Conservation (phyloP, 2,113 vertebrate species). For the Gallinago jamesoni region DNA sequence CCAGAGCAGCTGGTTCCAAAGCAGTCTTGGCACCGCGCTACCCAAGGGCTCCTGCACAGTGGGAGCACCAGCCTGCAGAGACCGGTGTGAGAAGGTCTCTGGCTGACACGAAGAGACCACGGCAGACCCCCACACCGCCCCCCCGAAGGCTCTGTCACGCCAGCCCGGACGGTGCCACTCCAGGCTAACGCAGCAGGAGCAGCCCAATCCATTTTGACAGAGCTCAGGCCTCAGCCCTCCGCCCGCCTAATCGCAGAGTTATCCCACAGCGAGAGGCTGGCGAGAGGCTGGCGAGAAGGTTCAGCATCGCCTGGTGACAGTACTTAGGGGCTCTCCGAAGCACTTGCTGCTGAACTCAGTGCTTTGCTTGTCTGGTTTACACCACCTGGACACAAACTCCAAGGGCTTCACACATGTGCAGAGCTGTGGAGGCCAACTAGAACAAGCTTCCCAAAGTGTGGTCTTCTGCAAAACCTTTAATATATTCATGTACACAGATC, state of each 20-base stretch:
- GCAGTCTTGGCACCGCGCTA: not conserved
- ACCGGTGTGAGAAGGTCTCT: not conserved
- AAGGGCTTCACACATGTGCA: not conserved
- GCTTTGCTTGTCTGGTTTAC: not conserved
- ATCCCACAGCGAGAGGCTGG: slow-evolving; percentile 1
- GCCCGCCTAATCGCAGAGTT: slow-evolving; percentile 1
- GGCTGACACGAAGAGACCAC: not conserved
- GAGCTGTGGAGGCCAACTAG: not conserved
- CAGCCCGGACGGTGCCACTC: not conserved
- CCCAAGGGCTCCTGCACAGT: not conserved
- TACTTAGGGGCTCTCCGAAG: not conserved
- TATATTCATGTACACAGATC: not conserved
- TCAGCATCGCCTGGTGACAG: not conserved
- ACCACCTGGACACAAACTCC: not conserved
- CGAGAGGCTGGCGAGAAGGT: not conserved
- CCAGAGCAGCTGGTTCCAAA: slow-evolving; percentile 11
- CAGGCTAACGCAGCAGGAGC: not conserved
- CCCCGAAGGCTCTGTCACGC: not conserved
- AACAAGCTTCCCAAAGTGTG: not conserved
- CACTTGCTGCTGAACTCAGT: not conserved
- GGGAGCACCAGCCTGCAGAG: slow-evolving; percentile 24
- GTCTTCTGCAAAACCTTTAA: not conserved
- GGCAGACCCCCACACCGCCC: not conserved
- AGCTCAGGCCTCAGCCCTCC: slow-evolving; percentile 20
- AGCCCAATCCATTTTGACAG: slow-evolving; percentile 43